Evolutionary conservation across 2,888 invertebrate species (phyloP), one percentile per base, ranked within the genome.

Genomic region (Megastigmus dorsalis): DNA sequence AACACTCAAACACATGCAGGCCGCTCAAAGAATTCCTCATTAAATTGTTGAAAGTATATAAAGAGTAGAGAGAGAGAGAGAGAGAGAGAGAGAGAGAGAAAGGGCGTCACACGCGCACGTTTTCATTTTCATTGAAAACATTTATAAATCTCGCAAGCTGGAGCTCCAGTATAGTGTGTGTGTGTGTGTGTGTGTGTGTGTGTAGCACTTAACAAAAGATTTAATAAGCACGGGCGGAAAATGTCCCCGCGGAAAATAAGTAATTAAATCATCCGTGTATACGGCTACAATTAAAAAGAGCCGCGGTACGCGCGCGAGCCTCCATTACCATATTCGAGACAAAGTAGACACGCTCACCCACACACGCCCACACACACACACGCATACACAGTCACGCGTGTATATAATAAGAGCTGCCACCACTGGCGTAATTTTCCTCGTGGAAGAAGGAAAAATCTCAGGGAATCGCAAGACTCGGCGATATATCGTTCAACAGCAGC

Each of bases 201-300:
- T n/a, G n/a, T n/a, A n/a, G 59, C 50, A 28, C 20, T 38, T 5
- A 13, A 33, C 48, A 43, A 68, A 68, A 68, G 43, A 54, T 60
- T 70, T 48, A 57, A 71, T 57, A 50, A 71, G 20, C 65, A 23
- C 4, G 30, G 15, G 43, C 10, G 48, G 43, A 20, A 66, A 65
- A 28, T 52, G 15, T 30, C 36, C 33, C 38, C 9, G 48, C 28
- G 63, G 41, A 70, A 62, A 65, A 71, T 71, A 71, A 65, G 65
- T 65, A 71, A 71, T 71, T 71, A 71, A 71, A 71, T 63, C 45
- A 65, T 57, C 48, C 57, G 57, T 50, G 30, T 50, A 50, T 36
- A 28, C 57, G 45, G 18, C 3, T 18, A 38, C 54, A 65, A 65
- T 65, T 65, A 65, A n/a, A n/a, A n/a, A n/a, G 41, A 54, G 13